Evolutionary conservation across 2,113 vertebrate genomes (phyloP).

Genomic region (Bos indicus): DNA sequence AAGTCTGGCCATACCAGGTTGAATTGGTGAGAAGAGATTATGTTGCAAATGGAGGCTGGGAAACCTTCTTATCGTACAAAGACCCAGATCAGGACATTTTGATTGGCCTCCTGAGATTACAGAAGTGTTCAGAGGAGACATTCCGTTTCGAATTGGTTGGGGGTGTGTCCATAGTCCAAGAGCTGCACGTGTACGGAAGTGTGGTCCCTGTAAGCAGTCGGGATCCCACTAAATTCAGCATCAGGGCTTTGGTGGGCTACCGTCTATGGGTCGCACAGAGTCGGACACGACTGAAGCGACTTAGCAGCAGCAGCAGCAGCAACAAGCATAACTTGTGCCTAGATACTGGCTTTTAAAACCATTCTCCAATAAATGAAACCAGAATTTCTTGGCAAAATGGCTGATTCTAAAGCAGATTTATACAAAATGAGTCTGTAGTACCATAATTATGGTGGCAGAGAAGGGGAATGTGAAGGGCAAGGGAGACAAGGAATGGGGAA

Average conservation of each 20-base stretch:
- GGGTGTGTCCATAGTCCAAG: constrained; percentile 91
- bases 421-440: neutral
- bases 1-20: constrained; percentile 78
- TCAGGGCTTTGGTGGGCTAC: constrained; percentile 87
- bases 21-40: constrained; percentile 96
- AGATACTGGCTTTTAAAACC: neutral
- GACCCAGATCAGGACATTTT: constrained; percentile 96
- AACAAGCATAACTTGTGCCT: neutral
- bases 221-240: constrained; percentile 96
- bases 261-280: too few species aligned
- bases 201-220: constrained; percentile 94
- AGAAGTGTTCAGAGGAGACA: constrained; percentile 88
- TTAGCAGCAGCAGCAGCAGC: too few species aligned
- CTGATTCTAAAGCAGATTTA: neutral
- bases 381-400: neutral
- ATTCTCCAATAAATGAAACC: neutral
- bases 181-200: constrained; percentile 95
- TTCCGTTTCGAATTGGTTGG: constrained; percentile 90
- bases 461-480: neutral
- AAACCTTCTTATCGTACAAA: constrained; percentile 96
- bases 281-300: too few species aligned
- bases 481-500: neutral
- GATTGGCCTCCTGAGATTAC: constrained; percentile 91
- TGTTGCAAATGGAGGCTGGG: constrained; percentile 94
- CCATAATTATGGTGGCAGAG: neutral